phyloP scores from a whole-genome alignment of 1,140 invertebrate species.

The Helicoverpa armigera region DNA sequence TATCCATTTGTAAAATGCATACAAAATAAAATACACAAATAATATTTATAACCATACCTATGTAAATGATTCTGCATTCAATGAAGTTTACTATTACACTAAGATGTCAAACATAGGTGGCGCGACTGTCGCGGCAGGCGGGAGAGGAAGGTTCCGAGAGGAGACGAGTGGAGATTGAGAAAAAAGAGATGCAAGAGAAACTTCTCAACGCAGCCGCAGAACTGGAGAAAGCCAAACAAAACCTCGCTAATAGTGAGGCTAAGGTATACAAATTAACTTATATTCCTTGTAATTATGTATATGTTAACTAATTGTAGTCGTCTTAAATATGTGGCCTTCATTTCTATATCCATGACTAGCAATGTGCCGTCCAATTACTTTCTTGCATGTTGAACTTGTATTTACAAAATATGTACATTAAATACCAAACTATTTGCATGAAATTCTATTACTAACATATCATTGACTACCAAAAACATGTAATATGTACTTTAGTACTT shows the following conservation, averaged over 20 bases:
- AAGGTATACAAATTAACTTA: slow-evolving; percentile 85
- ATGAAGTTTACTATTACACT: slow-evolving; percentile 45
- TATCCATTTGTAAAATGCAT: not conserved
- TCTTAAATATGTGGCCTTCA: not conserved
- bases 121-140: slow-evolving; percentile 92
- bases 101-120: slow-evolving; percentile 85
- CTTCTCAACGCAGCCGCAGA: slow-evolving; percentile 89
- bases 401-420: not conserved
- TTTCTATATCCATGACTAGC: not conserved
- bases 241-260: slow-evolving; percentile 90
- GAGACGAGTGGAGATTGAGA: slow-evolving; percentile 91
- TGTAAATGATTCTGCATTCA: not conserved
- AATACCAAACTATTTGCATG: not conserved
- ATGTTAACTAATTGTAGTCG: not conserved
- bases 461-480: not conserved
- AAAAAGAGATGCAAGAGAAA: slow-evolving; percentile 89
- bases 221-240: slow-evolving; percentile 90
- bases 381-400: slow-evolving; percentile 1
- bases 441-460: not conserved
- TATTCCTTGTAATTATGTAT: not conserved
- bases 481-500: no score
- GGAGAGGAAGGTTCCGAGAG: slow-evolving; percentile 93
- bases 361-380: not conserved
- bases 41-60: not conserved
- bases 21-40: not conserved